Percentiles rank a stretch among this genome's conserved stretches.
Evolutionary conservation across 1,140 invertebrate genomes (phyloP).

Genomic region (Formica selysi): DNA sequence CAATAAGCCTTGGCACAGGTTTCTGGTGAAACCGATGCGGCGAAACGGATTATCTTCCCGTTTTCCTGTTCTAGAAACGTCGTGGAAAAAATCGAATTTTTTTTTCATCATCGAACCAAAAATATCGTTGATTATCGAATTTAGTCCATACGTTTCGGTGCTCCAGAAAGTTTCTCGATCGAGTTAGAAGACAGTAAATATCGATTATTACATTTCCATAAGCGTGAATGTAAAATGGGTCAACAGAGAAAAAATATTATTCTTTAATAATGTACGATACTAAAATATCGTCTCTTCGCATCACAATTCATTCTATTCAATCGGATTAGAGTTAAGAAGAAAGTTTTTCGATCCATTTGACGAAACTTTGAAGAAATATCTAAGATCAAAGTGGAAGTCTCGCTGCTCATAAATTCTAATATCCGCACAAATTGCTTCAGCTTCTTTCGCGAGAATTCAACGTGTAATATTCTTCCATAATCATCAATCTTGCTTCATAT

Average conservation of each 20-base stretch:
- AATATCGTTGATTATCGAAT: neutral
- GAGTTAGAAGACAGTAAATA: constrained; percentile 11
- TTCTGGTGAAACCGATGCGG: constrained; percentile 36
- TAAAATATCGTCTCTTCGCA: neutral
- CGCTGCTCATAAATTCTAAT: constrained; percentile 1
- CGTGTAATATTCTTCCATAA: neutral
- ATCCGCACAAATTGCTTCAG: neutral
- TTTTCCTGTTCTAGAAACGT: neutral
- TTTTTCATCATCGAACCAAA: neutral
- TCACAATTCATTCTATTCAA: neutral
- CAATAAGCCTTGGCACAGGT: constrained; percentile 27
- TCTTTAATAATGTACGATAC: constrained; percentile 12
- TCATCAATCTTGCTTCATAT: neutral
- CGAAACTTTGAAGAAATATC: neutral
- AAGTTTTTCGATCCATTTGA: neutral
- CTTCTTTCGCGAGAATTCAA: neutral
- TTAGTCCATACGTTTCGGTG: neutral
- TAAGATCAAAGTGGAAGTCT: neutral
- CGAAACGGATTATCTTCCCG: neutral
- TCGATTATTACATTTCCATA: constrained; percentile 25
- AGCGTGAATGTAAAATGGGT: neutral
- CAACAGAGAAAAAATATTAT: neutral
- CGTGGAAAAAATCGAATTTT: neutral
- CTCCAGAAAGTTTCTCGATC: neutral
- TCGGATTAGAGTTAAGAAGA: neutral